A percentile compares a stretch with the other conserved stretches of the same genome.
Conservation (phyloP, 1,140 invertebrate species). For the Drosophila simulans region DNA sequence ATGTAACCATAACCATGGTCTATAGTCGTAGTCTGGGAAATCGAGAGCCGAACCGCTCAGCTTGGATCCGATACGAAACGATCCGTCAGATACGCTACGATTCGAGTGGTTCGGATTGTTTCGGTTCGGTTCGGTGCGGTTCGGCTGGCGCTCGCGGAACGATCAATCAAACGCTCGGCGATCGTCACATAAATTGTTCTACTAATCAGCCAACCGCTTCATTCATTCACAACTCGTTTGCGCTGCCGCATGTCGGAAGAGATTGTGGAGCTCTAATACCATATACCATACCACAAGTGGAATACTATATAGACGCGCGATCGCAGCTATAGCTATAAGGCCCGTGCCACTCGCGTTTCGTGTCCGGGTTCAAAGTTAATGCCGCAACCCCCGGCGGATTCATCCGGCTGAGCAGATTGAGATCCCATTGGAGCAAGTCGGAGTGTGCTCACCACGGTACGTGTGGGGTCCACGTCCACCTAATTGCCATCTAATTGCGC, state of each 20-base stretch:
- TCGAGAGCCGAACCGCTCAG: slow-evolving; percentile 4
- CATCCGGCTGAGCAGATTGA: background rate
- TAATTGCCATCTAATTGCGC: slow-evolving; percentile 50
- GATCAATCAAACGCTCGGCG: slow-evolving; percentile 71
- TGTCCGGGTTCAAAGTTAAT: slow-evolving; percentile 70
- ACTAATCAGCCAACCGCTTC: slow-evolving; percentile 66
- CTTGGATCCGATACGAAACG: background rate
- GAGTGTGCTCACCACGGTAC: slow-evolving; percentile 43
- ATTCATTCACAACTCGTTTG: slow-evolving; percentile 82
- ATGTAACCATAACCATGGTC: slow-evolving; percentile 23
- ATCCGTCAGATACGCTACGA: background rate
- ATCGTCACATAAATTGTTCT: slow-evolving; percentile 71
- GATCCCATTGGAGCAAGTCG: slow-evolving; percentile 18
- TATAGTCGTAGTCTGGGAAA: slow-evolving; percentile 19
- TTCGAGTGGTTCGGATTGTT: background rate
- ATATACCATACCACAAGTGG: background rate
- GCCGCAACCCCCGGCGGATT: background rate
- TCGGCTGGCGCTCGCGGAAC: slow-evolving; percentile 23
- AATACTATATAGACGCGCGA: slow-evolving; percentile 2
- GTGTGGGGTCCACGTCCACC: slow-evolving; percentile 37
- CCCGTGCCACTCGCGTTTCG: slow-evolving; percentile 29
- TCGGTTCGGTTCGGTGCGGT: slow-evolving; percentile 13
- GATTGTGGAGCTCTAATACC: slow-evolving; percentile 1
- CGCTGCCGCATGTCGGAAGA: slow-evolving; percentile 49
- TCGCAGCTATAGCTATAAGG: background rate